Conservation (phyloP, 2,888 invertebrate species). For the Acanthosepion lycidas region DNA sequence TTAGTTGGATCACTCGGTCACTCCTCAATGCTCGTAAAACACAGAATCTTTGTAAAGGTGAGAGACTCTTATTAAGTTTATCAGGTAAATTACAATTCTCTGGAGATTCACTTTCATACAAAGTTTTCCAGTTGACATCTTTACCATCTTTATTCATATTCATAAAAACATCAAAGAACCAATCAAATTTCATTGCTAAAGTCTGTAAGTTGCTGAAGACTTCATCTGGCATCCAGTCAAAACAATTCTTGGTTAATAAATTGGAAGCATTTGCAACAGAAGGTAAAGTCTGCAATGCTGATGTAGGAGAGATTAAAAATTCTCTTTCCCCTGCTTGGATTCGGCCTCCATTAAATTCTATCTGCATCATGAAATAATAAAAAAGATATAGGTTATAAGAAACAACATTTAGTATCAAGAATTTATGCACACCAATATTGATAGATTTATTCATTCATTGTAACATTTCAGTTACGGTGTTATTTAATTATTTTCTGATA, state of each 20-base stretch:
- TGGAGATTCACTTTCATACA: constrained; percentile 73
- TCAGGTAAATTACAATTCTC: constrained; percentile 72
- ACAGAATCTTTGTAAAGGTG: constrained; percentile 71
- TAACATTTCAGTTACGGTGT: too few relatives aligned
- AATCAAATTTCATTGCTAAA: constrained; percentile 73
- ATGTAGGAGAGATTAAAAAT: constrained; percentile 73
- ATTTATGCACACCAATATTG: not conserved
- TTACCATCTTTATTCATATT: constrained; percentile 73
- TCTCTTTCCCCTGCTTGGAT: constrained; percentile 73
- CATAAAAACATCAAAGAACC: constrained; percentile 75
- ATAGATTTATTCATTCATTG: not conserved
- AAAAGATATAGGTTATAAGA: not conserved
- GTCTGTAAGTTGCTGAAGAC: constrained; percentile 74
- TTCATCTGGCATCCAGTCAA: constrained; percentile 76
- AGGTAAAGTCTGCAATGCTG: constrained; percentile 71
- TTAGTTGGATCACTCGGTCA: constrained; percentile 72
- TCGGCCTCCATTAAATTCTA: constrained; percentile 54
- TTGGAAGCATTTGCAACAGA: constrained; percentile 51
- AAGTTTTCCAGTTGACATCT: constrained; percentile 74
- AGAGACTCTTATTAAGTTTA: constrained; percentile 69
- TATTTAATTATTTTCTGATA: too few relatives aligned
- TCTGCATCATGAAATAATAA: not conserved
- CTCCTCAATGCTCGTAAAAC: constrained; percentile 72
- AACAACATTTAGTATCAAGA: not conserved
- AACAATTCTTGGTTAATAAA: constrained; percentile 53